Conservation (phyloP, 1,140 invertebrate species). For the Anoplophora glabripennis region DNA sequence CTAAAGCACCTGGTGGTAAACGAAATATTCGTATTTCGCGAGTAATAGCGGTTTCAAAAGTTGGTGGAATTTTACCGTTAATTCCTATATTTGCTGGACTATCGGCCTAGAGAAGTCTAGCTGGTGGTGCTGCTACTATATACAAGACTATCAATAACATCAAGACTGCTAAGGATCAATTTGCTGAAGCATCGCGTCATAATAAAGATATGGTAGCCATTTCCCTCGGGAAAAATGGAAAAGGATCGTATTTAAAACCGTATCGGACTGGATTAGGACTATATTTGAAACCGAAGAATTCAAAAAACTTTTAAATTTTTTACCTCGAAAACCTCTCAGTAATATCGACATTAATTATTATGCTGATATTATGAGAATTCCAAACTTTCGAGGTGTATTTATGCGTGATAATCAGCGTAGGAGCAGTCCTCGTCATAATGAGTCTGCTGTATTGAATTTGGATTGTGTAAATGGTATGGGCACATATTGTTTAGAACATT, state of each 20-base stretch:
- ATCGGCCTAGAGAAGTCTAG: conserved; percentile 39
- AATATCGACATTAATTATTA: conserved; percentile 32
- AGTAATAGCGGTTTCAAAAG: conserved; percentile 42
- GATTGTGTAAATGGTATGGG: conserved; percentile 36
- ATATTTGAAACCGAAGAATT: neutral
- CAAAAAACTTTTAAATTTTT: conserved; percentile 33
- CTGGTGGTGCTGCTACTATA: conserved; percentile 35
- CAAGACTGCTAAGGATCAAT: conserved; percentile 27
- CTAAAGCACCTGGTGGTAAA: conserved; percentile 18
- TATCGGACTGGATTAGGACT: neutral
- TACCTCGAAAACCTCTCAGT: conserved; percentile 32
- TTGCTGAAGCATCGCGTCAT: too few relatives aligned
- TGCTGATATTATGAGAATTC: conserved; percentile 28
- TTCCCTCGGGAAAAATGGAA: conserved; percentile 37
- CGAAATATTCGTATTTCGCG: conserved; percentile 27
- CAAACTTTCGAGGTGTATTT: conserved; percentile 43
- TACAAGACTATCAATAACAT: conserved; percentile 41
- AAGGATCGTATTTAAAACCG: conserved; percentile 39
- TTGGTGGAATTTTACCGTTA: conserved; percentile 42
- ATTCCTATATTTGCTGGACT: conserved; percentile 47
- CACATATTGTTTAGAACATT: neutral
- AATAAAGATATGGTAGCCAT: too few relatives aligned
- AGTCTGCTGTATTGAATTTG: conserved; percentile 45
- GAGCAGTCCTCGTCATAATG: conserved; percentile 21
- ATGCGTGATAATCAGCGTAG: conserved; percentile 41